Evolutionary conservation across 2,113 vertebrate genomes (phyloP), one percentile per base, ranked within the genome.

Genomic region (Xyliphius kryptos): DNA sequence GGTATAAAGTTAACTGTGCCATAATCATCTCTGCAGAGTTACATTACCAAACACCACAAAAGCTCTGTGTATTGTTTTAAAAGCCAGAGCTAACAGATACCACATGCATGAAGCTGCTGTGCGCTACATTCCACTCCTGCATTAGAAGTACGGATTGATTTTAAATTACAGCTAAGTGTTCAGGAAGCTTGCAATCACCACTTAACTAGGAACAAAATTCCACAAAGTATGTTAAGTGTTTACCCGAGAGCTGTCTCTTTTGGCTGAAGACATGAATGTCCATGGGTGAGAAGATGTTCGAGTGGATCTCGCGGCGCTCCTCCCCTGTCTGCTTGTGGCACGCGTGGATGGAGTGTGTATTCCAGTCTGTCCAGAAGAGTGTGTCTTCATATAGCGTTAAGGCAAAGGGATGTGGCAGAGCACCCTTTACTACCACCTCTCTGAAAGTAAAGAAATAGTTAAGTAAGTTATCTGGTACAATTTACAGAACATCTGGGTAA

Each of bases 361-460:
- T 97, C 96, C 96, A 98, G 87, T 98, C 96, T 2, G 96, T 98
- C 96, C 96, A 98, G 85, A 95, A 98, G 67, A 98, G 75, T 0
- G 89, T 97, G 77, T 95, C 91, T 71, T 92, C 92, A 68, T 90
- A 95, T 44, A 97, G 87, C 0, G 96, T 98, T 81, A 98, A 76
- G 41, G 96, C 96, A 70, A 97, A 98, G 8, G 96, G 96, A 85
- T 98, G 96, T 32, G 96, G 93, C 70, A 98, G 90, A 20, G 94
- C 91, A 10, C 92, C 96, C 79, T 93, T 92, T 48, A 98, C 90
- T 69, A 98, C 95, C 61, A 91, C 90, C 82, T 95, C 91, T 83
- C 96, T 98, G 65, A 60, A 1, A 44, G n/a, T n/a, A n/a, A n/a
- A n/a, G n/a, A n/a, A n/a, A n/a, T n/a, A n/a, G n/a, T n/a, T n/a